Evolutionary conservation across 1,140 invertebrate genomes (phyloP), one percentile per base, ranked within the genome.

Genomic region (Leptinotarsa defecta): DNA sequence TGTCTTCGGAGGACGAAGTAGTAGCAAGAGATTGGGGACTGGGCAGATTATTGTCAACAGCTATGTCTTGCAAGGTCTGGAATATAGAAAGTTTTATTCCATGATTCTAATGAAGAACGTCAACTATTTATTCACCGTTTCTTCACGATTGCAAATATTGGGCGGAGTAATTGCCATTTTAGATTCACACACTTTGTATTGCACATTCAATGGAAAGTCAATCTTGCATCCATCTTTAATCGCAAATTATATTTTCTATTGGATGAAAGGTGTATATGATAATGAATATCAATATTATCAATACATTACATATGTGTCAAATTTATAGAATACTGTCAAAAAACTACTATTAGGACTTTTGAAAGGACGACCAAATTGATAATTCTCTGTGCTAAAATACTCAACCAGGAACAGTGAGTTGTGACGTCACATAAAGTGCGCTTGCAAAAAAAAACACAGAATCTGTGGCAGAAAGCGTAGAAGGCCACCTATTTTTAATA

Each of bases 1-100:
- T 88, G 71, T 91, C 90, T 74, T 91, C 89, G 57, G 83, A 80
- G 3, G 79, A 81, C 17, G 75, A 81, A 74, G 77, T 78, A 24
- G 78, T 64, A 15, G 77, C 65, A 24, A 78, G 34, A 17, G 62
- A n/a, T 34, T 61, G 19, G 48, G 34, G 43, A 49, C 61, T 65
- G 13, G 64, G 43, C 68, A 62, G 63, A 48, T 65, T 73, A 73
- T 73, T 73, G 71, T 73, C 71, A 43, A 73, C 19, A 48, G 71
- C 22, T 64, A 73, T 73, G 17, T 73, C 71, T 67, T 73, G 71
- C 15, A 20, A 52, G 24, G 57, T 72, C 70, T 72, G 27, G 8
- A 62, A 72, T 61, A 20, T 24, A 15, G 64, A 65, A 24, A 34
- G 15, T 65, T 20, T 17, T 65, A 20, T 20, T 20, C 20, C 4